Base-by-base conservation (phyloP, 1,140 invertebrate species). In the Aphaenogaster floridana region DNA sequence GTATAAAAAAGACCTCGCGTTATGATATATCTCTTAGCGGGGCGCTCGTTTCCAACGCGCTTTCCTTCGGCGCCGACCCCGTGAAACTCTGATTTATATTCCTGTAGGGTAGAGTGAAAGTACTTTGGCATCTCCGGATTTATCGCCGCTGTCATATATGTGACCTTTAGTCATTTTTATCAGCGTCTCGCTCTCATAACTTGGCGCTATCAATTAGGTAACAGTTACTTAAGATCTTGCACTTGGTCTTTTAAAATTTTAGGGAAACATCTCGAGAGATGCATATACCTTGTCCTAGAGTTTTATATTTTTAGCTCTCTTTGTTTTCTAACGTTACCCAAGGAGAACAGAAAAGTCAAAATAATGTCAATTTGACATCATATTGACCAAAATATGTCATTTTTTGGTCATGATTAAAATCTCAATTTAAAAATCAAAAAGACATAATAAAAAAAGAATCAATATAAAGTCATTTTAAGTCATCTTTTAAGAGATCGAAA, bases 1-100 rank as follows among this genome's bases (percentile, higher is more conserved):
- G 50, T 34, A 17, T 52, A 39, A 61, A 64, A 6, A 1, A 34
- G 11, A 28, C 17, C 9, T 81, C n/a, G 8, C 3, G 13, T 39
- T 28, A n/a, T 15, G 7, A 45, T 28, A 28, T 28, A 28, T 1
- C 8, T 74, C 52, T 74, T 45, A 74, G 42, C 21, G 15, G 13
- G 15, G 6, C 34, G 54, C 39, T 57, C 42, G 54, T n/a, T 45
- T 83, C n/a, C 59, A 84, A 72, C n/a, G 42, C 13, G 42, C 69
- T 84, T 84, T 84, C 54, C n/a, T 61, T 72, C 28, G 39, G 6
- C 59, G 17, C n/a, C 28, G 28, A 61, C n/a, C 42, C 54, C 45
- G 54, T 76, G 80, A 84, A 84, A 84, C 80, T 84, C 28, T 76
- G 54, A 76, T 84, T 84, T 84, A 84, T 84, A 84, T 84, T 74